Conservation (phyloP, 1,140 invertebrate species). For the Delia radicum region DNA sequence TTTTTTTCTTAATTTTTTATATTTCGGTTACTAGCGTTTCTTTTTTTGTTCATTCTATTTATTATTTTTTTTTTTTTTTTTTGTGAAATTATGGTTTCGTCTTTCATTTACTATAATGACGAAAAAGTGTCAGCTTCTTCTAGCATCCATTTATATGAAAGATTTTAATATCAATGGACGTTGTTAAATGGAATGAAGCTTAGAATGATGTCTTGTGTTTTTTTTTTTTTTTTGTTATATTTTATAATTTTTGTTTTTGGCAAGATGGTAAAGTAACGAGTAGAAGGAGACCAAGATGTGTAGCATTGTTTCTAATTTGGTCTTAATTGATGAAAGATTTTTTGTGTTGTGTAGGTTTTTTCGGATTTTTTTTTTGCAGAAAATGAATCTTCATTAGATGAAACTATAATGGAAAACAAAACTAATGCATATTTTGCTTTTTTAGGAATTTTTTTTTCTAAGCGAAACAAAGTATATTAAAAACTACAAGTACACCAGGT, state of each 20-base stretch:
- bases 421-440: background rate
- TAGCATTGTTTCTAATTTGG: conserved; percentile 16
- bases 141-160: conserved; percentile 15
- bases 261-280: background rate
- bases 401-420: conserved; percentile 11
- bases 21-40: background rate
- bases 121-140: conserved; percentile 54
- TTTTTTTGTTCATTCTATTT: background rate
- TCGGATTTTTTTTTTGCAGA: background rate
- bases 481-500: background rate
- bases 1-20: background rate
- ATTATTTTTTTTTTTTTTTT: conserved; percentile 9
- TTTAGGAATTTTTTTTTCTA: background rate
- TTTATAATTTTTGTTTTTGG: too few relatives aligned
- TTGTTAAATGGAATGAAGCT: conserved; percentile 23
- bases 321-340: conserved; percentile 16
- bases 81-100: conserved; percentile 37
- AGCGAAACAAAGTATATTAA: background rate
- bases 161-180: conserved; percentile 24
- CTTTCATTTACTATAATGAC: conserved; percentile 54
- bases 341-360: background rate
- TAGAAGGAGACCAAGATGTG: background rate
- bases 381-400: conserved; percentile 22
- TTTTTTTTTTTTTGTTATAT: too few relatives aligned
- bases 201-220: conserved; percentile 6